Evolutionary conservation across 1,140 invertebrate genomes (phyloP).

Genomic region (Agrypnia vestita): DNA sequence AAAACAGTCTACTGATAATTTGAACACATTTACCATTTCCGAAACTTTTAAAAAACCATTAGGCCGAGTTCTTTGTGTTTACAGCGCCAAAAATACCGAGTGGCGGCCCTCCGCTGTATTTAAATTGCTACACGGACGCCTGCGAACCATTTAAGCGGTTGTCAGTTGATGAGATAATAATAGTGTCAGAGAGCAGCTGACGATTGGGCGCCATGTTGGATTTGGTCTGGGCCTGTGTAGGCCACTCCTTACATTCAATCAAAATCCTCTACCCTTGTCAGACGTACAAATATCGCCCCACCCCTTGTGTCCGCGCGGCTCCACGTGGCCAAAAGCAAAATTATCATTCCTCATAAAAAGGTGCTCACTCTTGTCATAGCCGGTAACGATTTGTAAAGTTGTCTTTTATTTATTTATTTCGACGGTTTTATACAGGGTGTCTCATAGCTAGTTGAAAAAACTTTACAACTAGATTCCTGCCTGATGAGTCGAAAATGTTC

Average conservation of each 20-base stretch:
- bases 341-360: background rate
- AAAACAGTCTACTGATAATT: constrained; percentile 27
- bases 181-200: constrained; percentile 55
- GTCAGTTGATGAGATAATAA: constrained; percentile 54
- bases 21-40: background rate
- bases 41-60: constrained; percentile 43
- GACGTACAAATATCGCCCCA: constrained; percentile 41
- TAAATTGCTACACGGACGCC: constrained; percentile 29
- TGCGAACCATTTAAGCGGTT: constrained; percentile 42
- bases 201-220: constrained; percentile 51
- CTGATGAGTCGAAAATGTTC: no score
- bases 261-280: constrained; percentile 51
- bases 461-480: no score
- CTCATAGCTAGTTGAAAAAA: no score
- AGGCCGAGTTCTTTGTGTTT: background rate
- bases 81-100: constrained; percentile 1
- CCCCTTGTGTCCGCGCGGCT: constrained; percentile 17
- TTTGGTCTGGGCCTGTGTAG: constrained; percentile 9
- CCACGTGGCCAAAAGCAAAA: background rate
- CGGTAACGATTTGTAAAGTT: no score
- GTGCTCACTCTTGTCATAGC: background rate
- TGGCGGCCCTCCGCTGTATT: constrained; percentile 26
- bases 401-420: no score
- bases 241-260: constrained; percentile 60
- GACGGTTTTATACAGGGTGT: no score